phyloP scores from a whole-genome alignment of 2,113 vertebrate genomes.

The Callopanchax toddi region DNA sequence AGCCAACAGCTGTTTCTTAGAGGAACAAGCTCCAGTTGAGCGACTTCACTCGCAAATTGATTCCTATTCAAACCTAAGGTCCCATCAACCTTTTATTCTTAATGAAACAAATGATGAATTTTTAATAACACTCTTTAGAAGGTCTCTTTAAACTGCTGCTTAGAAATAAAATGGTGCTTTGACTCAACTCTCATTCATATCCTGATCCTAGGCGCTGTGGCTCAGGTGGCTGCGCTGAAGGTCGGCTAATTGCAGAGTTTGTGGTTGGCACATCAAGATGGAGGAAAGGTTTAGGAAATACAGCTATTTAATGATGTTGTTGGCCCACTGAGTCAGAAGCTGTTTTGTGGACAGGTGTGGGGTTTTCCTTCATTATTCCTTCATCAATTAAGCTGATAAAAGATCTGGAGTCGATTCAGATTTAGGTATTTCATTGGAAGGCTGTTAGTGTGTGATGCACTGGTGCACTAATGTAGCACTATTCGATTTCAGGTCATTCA shows the following conservation, averaged over 20 bases:
- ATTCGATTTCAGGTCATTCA: too few species aligned
- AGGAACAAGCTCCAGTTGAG: too few species aligned
- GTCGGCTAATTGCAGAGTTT: neutral
- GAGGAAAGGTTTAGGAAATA: neutral
- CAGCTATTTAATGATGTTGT: neutral
- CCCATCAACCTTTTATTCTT: neutral
- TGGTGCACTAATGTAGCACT: neutral
- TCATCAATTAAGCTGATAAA: neutral
- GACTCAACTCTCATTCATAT: neutral
- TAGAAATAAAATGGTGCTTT: neutral
- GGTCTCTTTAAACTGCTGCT: neutral
- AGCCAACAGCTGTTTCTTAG: too few species aligned
- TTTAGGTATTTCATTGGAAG: neutral
- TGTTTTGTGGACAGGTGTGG: neutral
- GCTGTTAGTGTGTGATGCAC: neutral
- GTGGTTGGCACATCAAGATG: neutral
- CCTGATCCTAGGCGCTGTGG: neutral
- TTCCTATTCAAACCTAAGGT: too few species aligned
- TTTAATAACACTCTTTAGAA: neutral
- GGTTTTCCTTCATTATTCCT: neutral
- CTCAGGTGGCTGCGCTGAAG: conserved; percentile 3
- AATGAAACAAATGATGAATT: neutral
- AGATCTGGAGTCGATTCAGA: neutral
- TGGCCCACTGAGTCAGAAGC: neutral
- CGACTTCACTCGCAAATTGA: too few species aligned